Conservation (phyloP, 2,113 vertebrate species). For the Mionectes macconnelli region DNA sequence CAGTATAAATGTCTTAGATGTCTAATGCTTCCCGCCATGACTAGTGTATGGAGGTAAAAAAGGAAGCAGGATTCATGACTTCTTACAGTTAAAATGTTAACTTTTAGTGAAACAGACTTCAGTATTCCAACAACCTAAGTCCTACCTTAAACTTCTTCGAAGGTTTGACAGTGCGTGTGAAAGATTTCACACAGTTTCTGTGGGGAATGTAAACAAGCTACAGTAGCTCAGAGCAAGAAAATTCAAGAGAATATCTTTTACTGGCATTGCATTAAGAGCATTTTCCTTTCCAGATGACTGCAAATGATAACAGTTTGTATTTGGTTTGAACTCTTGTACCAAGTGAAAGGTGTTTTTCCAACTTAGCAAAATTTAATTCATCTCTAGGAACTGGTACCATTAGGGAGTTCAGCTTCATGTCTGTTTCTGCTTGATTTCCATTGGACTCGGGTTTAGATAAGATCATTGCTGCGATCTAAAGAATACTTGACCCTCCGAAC, state of each 20-base stretch:
- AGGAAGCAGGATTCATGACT: not conserved
- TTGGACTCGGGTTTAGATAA: not conserved
- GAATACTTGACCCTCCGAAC: not conserved
- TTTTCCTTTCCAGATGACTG: conserved; percentile 56
- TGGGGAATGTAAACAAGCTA: conserved; percentile 42
- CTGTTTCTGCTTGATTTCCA: not conserved
- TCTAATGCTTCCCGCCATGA: not conserved
- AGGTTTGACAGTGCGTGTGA: not conserved
- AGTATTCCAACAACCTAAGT: not conserved
- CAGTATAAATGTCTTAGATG: not conserved
- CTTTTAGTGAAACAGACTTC: not conserved
- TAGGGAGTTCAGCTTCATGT: not conserved
- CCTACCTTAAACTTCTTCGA: not conserved
- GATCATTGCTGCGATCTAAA: not conserved
- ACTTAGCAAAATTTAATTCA: not conserved
- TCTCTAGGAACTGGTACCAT: not conserved
- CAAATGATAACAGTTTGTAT: conserved; percentile 48
- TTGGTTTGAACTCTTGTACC: conserved; percentile 35
- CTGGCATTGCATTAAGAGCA: conserved; percentile 9
- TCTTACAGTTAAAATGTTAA: not conserved
- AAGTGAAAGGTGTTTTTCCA: not conserved
- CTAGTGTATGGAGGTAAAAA: not conserved
- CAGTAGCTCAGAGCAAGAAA: not conserved
- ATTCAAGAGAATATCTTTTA: conserved; percentile 19
- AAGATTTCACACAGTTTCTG: conserved; percentile 12